phyloP scores from a whole-genome alignment of 2,113 vertebrate species.

The Rhea pennata region DNA sequence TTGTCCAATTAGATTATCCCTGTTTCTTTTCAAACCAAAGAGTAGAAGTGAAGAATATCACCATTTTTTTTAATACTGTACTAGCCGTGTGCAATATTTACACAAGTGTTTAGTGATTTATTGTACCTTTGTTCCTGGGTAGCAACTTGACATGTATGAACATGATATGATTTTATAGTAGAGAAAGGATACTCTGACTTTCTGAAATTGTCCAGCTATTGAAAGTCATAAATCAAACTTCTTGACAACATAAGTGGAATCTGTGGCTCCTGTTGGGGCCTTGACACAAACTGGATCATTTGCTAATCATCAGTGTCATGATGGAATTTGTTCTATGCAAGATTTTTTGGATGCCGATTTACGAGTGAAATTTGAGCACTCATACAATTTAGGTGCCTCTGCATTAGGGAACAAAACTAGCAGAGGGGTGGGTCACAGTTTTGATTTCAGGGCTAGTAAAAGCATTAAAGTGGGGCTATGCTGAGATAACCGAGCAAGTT shows the following conservation, averaged over 20 bases:
- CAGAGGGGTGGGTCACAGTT: neutral
- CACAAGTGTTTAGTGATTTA: neutral
- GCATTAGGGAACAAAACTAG: accelerated
- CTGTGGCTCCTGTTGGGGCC: neutral
- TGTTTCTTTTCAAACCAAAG: neutral
- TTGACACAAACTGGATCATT: neutral
- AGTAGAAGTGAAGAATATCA: neutral
- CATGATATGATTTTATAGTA: neutral
- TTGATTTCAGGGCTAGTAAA: neutral
- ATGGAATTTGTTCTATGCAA: neutral
- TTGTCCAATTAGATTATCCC: neutral
- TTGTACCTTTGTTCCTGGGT: neutral
- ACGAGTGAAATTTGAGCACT: neutral
- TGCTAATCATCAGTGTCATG: neutral
- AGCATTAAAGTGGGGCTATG: accelerated
- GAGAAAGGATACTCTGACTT: neutral
- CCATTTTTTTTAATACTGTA: neutral
- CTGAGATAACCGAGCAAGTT: neutral
- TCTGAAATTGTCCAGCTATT: neutral
- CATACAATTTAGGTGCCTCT: neutral
- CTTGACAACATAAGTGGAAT: neutral
- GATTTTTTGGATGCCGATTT: neutral
- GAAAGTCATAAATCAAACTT: neutral
- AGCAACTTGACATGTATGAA: neutral
- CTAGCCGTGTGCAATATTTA: neutral